Evolutionary conservation across 2,113 vertebrate species (phyloP), one percentile per base, ranked within the genome.

Genomic region (Oncorhynchus clarkii): DNA sequence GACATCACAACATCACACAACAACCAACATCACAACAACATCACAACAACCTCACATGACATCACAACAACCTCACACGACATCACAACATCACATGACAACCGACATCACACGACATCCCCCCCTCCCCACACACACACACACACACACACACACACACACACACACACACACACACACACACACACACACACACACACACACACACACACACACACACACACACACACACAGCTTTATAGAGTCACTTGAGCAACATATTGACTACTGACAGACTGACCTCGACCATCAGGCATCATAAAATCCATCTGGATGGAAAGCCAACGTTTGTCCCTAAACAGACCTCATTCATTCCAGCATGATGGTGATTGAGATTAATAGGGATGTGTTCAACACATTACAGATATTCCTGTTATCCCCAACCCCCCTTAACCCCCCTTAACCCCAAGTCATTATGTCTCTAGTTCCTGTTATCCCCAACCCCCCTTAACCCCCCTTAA

Each of bases 331-430:
- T 20, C 67, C 39, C n/a, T 45, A 5, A 45, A 51, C 49, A 45
- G 67, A 20, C n/a, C 39, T 27, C 73, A 73, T 72, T 80, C 74
- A 73, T 72, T 80, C 77, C 29, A 70, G 57, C 70, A 34, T 49
- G 76, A 68, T 73, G 81, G 45, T 84, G 81, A 86, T 66, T 80
- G 76, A 80, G 81, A 87, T 68, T 79, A 72, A 81, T 82, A 75
- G 73, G 67, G 45, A 57, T 84, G 83, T 72, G 73, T 82, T 12
- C 45, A 71, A 39, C 49, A 31, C 76, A 67, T 62, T 16, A 77
- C 48, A 29, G 72, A 70, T 74, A 82, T 79, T 31, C 69, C 80
- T 51, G n/a, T 66, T 82, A 60, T 18, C 31, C 31, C 1, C 5
- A 5, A 31, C 4, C 29, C 29, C 29, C 27, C 27, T 29, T 4